Evolutionary conservation across 2,888 invertebrate genomes (phyloP).

Genomic region (Andrena hattorfiana): DNA sequence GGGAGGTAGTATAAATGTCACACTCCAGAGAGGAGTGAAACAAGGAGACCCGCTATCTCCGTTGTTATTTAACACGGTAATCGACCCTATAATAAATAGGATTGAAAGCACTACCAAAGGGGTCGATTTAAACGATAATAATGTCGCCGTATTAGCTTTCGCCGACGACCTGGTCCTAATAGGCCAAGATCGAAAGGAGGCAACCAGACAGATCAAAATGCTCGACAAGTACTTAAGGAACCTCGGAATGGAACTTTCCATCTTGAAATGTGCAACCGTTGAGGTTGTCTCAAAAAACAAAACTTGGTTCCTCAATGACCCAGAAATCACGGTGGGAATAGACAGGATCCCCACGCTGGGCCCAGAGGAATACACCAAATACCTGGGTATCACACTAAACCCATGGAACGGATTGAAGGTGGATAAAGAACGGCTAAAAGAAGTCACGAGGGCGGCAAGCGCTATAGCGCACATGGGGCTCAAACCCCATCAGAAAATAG

Average conservation of each 20-base stretch:
- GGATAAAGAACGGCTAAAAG: background rate
- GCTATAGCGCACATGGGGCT: background rate
- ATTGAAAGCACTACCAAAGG: conserved; percentile 74
- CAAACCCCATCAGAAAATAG: background rate
- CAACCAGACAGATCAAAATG: too few species aligned
- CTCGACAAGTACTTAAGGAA: accelerated
- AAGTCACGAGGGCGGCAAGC: background rate
- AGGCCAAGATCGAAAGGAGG: too few species aligned
- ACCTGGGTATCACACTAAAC: background rate
- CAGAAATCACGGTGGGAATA: accelerated
- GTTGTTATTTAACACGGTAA: conserved; percentile 24
- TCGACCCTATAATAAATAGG: conserved; percentile 3
- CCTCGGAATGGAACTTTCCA: conserved; percentile 49
- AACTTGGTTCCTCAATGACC: conserved; percentile 40
- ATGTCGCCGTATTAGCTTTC: conserved; percentile 45
- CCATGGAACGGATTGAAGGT: background rate
- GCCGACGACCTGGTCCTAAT: conserved; percentile 55
- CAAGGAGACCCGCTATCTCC: conserved; percentile 84
- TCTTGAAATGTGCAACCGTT: conserved; percentile 45
- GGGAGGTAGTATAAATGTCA: background rate
- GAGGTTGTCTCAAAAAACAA: background rate
- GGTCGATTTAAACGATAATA: conserved; percentile 78
- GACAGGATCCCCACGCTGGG: background rate
- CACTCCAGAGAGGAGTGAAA: conserved; percentile 82
- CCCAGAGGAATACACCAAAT: background rate